Evolutionary conservation across 2,888 invertebrate genomes (phyloP), one percentile per base, ranked within the genome.

Genomic region (Drosophila barbarae): DNA sequence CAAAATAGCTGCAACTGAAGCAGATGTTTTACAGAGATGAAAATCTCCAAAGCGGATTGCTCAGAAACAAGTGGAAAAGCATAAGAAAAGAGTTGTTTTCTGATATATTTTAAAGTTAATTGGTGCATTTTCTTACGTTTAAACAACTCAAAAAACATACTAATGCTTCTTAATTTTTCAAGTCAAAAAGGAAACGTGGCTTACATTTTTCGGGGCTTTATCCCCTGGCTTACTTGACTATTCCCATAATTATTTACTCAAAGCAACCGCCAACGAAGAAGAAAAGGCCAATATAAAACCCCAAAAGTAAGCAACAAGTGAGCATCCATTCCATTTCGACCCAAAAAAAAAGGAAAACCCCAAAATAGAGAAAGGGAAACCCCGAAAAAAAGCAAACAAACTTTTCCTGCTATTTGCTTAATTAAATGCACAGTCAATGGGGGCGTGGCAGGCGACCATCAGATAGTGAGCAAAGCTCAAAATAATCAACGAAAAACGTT

Each of bases 351-450:
- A 65, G 3, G 13, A 54, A 63, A 52, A 41, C 41, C 51, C 55
- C 52, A 58, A 61, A 60, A 55, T 30, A 50, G 15, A 5, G 12
- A 44, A 51, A 41, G 38, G 34, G 15, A 66, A 66, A 47, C 50
- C 18, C 44, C 44, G 23, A 18, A 55, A 38, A 32, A 49, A 42
- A 12, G 30, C 57, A 66, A 63, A 49, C 41, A 53, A 69, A 51
- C 69, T 71, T 53, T 53, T 68, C 63, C 65, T 67, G 79, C 79
- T 82, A 82, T 79, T 79, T 82, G 76, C 79, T 72, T 79, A 79
- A 79, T 79, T 79, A 79, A 79, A 79, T 82, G 77, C 77, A 66
- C 70, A 71, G 65, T 61, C 54, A 54, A 66, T 42, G 69, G 68
- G 49, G 72, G 69, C 57, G 71, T 71, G 68, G 54, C 56, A 13